These are phyloP conservation scores for Columba guinea DNA, from an alignment of 2,797 vertebrate species.

Conservation along the genomic window DNA sequence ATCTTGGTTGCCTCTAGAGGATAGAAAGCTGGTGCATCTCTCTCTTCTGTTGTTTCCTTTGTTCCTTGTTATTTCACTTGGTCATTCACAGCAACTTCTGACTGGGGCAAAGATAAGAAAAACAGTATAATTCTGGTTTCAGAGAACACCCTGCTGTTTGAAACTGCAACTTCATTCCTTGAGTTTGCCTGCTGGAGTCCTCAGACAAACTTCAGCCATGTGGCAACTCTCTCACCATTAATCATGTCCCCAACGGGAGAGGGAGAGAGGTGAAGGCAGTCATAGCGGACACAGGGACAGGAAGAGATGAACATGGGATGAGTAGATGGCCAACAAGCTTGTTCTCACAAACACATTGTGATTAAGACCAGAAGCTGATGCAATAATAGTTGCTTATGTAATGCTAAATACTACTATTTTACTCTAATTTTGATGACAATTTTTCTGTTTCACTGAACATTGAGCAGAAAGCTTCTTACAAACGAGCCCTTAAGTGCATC, in stretches of 20 bases:
- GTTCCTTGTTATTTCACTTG: not conserved
- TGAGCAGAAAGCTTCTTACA: conserved; percentile 3
- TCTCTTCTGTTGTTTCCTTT: not conserved
- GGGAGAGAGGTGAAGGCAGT: not conserved
- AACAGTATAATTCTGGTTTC: not conserved
- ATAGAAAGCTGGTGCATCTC: not conserved
- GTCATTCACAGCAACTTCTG: not conserved
- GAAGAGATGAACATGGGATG: not conserved
- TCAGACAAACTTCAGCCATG: not conserved
- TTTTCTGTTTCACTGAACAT: conserved; percentile 29
- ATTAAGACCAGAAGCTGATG: not conserved
- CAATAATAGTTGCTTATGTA: not conserved
- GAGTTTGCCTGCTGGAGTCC: not conserved
- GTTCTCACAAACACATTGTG: not conserved
- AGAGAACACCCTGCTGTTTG: not conserved
- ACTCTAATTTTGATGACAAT: not conserved
- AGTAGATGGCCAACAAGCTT: not conserved
- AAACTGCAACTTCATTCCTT: not conserved
- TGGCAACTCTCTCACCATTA: not conserved
- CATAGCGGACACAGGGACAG: not conserved
- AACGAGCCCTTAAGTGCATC: conserved; percentile 20
- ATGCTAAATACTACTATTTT: conserved; percentile 2
- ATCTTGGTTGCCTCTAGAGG: not conserved
- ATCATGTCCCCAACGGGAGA: not conserved
- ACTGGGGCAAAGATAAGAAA: not conserved